Evolutionary conservation across 2,797 vertebrate species (phyloP), one percentile per base, ranked within the genome.

Genomic region (Gastrophryne carolinensis): DNA sequence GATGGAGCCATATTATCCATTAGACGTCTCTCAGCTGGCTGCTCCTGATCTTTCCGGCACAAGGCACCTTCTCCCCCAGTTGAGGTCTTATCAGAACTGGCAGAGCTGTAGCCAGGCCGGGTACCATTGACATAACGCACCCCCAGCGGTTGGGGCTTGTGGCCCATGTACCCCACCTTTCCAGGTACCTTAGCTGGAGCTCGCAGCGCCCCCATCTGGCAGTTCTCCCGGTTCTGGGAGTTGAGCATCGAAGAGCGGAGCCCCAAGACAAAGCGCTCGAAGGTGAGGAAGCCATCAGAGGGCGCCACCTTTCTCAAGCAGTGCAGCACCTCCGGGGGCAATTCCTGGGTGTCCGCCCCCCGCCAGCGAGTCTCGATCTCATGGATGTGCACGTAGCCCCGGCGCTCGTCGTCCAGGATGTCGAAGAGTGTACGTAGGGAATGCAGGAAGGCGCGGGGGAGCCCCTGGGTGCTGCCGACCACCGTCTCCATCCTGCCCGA

Each of bases 341-440:
- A 80, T 30, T 91, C 95, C 15, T 84, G 90, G 10, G 93, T 89
- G 72, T 94, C 95, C 0, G 94, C 88, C 2, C 95, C 95, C 72
- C 89, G 91, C 96, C 97, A 98, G 54, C 96, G 95, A 57, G 91
- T 93, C 87, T 98, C 95, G 53, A 98, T 98, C 90, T 98, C 97
- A n/a, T 90, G 91, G 1, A 98, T 90, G 83, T 97, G 97, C 26
- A 98, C 93, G 37, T 86, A 95, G 0, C 97, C 97, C 4, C 93
- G 87, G 8, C 90, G 89, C 2, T 85, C 86, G 57, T 98, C 97
- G 78, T 98, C 96, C 82, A 98, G 83, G 70, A 98, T 97, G 81
- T 98, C 96, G 85, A 97, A 98, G 1, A 98, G 90, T 0, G 97
- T 95, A 76, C 94, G 91, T 72, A 98, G 81, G 78, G 96, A 98